Evolutionary conservation across 2,113 vertebrate species (phyloP), one percentile per base, ranked within the genome.

Genomic region (Scortum barcoo): DNA sequence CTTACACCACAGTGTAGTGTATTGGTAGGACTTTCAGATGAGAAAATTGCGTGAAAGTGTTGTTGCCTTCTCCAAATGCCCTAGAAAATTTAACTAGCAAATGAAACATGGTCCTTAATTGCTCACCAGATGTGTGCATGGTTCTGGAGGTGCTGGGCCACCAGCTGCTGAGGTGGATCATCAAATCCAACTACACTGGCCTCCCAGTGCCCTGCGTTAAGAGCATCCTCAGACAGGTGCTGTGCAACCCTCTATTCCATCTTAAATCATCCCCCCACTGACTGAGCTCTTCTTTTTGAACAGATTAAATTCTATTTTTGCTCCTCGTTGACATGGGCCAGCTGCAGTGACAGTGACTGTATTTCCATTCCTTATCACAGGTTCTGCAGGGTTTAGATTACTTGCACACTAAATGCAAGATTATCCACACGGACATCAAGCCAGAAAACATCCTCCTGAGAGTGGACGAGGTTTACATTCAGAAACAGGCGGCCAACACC

Each of bases 341-440:
- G n/a, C 19, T 48, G 24, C 83, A 11, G 1, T 58, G 70, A 76
- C 54, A 48, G 26, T 83, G 72, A 80, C 65, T 28, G 7, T 19
- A 6, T 79, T 76, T 69, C 3, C 7, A 0, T 53, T 78, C 70
- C 53, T 68, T 58, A 48, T 81, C 62, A 2, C 91, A 99, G 98
- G 97, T 99, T n/a, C 95, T 99, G 88, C 97, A 97, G 90, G 98
- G 98, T 87, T 96, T 99, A 87, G 97, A 99, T 94, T 99, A 99
- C 89, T 93, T 99, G 30, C 98, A 99, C 91, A 97, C 96, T 88
- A 99, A 98, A 93, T 99, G 98, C 94, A 97, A 97, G 95, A 98
- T 99, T 76, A 98, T 99, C 80, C 98, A 99, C 81, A 97, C 97
- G 0, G 98, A 99, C 84, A 98, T 98, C 93, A 99, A 99, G 92